Evolutionary conservation across 2,888 invertebrate species (phyloP).

Genomic region (Ochropleura plecta): DNA sequence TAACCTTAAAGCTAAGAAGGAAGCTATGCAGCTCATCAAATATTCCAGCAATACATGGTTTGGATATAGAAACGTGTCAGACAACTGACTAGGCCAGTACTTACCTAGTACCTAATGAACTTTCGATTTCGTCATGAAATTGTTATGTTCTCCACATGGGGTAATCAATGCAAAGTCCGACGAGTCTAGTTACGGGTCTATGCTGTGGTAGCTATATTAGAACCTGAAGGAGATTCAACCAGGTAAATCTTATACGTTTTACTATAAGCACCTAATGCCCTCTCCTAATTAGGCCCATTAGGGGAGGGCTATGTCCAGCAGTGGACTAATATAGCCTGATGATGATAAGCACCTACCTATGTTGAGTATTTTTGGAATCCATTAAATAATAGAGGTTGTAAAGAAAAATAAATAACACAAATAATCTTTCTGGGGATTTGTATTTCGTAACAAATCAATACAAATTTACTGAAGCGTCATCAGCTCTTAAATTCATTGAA

Average conservation of each 20-base stretch:
- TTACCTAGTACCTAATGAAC: not conserved
- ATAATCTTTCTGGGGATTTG: not conserved
- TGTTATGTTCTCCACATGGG: not conserved
- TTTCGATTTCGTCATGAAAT: constrained; percentile 12
- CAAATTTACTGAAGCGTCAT: constrained; percentile 19
- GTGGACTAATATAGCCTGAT: too few relatives aligned
- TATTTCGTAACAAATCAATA: constrained; percentile 24
- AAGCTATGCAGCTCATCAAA: not conserved
- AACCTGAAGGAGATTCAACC: not conserved
- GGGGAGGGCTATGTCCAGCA: too few relatives aligned
- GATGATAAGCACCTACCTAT: too few relatives aligned
- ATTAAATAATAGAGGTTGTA: not conserved
- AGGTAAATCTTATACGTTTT: not conserved
- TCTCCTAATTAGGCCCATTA: too few relatives aligned
- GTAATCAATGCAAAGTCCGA: not conserved
- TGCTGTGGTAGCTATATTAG: not conserved
- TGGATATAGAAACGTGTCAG: not conserved
- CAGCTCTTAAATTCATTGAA: constrained; percentile 15
- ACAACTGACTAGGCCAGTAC: not conserved
- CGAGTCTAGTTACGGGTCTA: not conserved
- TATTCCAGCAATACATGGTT: not conserved
- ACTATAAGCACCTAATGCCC: too few relatives aligned
- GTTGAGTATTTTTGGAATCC: not conserved
- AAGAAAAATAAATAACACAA: not conserved
- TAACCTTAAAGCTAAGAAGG: not conserved